phyloP scores from a whole-genome alignment of 2,888 invertebrate genomes.

The Gastracanthus pulcherrimus region DNA sequence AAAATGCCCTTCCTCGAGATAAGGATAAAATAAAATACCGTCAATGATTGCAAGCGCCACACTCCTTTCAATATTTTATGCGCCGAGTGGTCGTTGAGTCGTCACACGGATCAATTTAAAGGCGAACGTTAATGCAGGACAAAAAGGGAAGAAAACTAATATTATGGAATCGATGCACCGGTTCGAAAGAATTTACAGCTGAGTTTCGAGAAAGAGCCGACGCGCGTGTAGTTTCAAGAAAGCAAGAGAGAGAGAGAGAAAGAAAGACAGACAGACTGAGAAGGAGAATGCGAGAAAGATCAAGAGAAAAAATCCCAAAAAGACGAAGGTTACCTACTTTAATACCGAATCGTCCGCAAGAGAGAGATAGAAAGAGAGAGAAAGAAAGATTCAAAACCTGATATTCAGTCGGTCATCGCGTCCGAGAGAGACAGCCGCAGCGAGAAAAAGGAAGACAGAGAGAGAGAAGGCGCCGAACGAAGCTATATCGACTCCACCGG shows the following conservation, averaged over 20 bases:
- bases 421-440: conserved; percentile 38
- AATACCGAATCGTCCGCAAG: conserved; percentile 66
- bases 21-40: conserved; percentile 22
- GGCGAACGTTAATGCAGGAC: neutral
- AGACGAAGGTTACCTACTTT: conserved; percentile 68
- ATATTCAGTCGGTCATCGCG: conserved; percentile 64
- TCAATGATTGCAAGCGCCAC: conserved; percentile 38
- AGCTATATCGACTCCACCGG: conserved; percentile 45
- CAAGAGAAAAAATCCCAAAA: conserved; percentile 34
- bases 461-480: conserved; percentile 53
- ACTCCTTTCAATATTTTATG: conserved; percentile 36
- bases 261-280: conserved; percentile 48
- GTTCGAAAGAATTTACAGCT: conserved; percentile 49
- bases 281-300: conserved; percentile 12
- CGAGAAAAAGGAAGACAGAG: conserved; percentile 20
- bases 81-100: conserved; percentile 22
- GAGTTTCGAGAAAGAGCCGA: conserved; percentile 20
- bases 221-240: neutral
- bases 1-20: conserved; percentile 1
- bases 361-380: conserved; percentile 28
- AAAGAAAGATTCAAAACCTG: conserved; percentile 67
- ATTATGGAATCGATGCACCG: conserved; percentile 49
- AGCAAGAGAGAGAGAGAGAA: conserved; percentile 17
- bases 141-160: conserved; percentile 8
- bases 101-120: conserved; percentile 32